phyloP scores from a whole-genome alignment of 2,113 vertebrate species.

The Amblyopsis rosae region DNA sequence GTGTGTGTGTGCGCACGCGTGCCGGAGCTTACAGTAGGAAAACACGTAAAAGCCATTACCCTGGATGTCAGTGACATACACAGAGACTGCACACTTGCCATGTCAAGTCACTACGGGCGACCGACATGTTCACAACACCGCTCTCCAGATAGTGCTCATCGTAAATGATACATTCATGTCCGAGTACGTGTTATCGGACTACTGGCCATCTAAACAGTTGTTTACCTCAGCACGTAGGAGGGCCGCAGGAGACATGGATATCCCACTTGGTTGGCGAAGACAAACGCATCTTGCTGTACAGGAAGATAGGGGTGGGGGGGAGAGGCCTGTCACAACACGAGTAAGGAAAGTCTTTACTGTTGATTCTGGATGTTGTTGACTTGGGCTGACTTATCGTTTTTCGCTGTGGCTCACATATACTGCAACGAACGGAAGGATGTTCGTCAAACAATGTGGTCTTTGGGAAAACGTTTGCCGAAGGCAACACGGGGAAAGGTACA shows the following conservation, averaged over 20 bases:
- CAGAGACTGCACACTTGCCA: constrained; percentile 11
- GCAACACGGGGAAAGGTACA: too few relatives aligned
- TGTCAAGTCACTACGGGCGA: background rate
- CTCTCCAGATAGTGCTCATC: background rate
- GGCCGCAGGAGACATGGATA: constrained; percentile 93
- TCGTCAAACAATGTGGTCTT: too few relatives aligned
- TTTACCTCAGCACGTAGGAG: constrained; percentile 92
- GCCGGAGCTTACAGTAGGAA: constrained; percentile 9
- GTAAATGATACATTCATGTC: background rate
- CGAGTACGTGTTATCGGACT: too few relatives aligned
- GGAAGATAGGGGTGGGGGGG: constrained; percentile 2
- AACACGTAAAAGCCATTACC: constrained; percentile 51
- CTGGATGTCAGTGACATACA: constrained; percentile 26
- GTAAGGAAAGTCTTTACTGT: background rate
- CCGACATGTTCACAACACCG: background rate
- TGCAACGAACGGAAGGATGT: too few relatives aligned
- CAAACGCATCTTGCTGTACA: constrained; percentile 86
- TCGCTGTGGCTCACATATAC: too few relatives aligned
- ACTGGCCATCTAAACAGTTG: background rate
- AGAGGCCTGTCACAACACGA: background rate
- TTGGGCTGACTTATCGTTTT: background rate
- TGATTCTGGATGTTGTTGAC: background rate
- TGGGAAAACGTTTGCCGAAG: too few relatives aligned
- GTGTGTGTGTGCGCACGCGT: constrained; percentile 19
- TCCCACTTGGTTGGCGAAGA: constrained; percentile 85